Percentiles rank a stretch among this genome's conserved stretches.
These are phyloP conservation scores for Marcusenius ussheri DNA, from an alignment of 2,113 vertebrate genomes.

Conservation along the genomic window DNA sequence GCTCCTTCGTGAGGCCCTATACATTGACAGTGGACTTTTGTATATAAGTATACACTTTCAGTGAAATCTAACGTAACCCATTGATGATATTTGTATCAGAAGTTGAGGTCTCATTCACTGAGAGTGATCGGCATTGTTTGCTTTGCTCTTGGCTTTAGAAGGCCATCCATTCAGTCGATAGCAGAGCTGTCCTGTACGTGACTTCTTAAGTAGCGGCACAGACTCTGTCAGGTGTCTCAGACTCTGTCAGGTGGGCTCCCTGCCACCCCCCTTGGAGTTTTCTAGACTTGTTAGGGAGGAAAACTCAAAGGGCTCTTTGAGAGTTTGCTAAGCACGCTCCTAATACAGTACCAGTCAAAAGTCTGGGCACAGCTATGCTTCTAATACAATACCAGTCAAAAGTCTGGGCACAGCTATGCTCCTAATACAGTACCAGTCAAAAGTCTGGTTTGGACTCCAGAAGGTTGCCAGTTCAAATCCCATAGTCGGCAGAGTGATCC, in stretches of 20 bases:
- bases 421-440: background rate
- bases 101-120: slow-evolving; percentile 39
- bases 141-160: slow-evolving; percentile 49
- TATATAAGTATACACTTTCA: background rate
- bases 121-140: slow-evolving; percentile 37
- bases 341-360: background rate
- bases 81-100: slow-evolving; percentile 11
- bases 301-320: background rate
- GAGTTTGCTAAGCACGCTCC: background rate
- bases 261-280: background rate
- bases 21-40: background rate
- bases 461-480: background rate
- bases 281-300: background rate
- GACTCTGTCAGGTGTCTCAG: slow-evolving; percentile 29
- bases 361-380: background rate
- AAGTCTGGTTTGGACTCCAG: background rate
- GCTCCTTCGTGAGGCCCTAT: background rate
- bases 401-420: background rate
- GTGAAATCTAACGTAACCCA: slow-evolving; percentile 4
- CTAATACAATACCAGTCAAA: background rate
- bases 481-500: background rate
- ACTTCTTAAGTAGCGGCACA: background rate
- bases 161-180: slow-evolving; percentile 42
- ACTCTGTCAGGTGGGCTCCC: no score
- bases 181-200: slow-evolving; percentile 32